Percentiles rank a stretch among this genome's conserved stretches.
phyloP scores from a whole-genome alignment of 2,797 vertebrate species.

The Falco rusticolus region DNA sequence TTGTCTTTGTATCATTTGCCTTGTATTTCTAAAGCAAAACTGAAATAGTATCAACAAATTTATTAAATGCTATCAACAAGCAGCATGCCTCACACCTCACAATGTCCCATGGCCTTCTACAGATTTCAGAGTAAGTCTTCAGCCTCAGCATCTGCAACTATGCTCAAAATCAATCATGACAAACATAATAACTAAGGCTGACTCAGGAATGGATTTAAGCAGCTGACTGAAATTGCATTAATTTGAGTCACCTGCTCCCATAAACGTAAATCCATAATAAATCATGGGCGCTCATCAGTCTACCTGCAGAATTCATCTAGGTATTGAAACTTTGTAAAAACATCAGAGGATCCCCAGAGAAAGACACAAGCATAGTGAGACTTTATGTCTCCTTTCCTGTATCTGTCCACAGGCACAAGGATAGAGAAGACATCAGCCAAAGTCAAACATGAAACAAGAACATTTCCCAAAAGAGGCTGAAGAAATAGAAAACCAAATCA shows the following conservation, averaged over 20 bases:
- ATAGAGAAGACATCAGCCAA: neutral
- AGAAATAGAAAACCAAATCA: neutral
- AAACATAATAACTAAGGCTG: neutral
- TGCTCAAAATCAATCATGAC: neutral
- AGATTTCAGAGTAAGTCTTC: neutral
- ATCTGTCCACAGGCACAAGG: neutral
- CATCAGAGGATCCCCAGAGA: neutral
- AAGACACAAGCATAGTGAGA: fast-evolving
- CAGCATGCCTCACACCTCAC: neutral
- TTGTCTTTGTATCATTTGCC: neutral
- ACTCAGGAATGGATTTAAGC: neutral
- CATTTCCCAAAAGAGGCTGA: neutral
- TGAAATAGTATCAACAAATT: neutral
- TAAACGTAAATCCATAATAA: neutral
- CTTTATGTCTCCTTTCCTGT: neutral
- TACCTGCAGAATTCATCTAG: neutral
- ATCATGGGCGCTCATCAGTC: neutral
- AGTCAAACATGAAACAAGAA: neutral
- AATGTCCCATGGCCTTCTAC: neutral
- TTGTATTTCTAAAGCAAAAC: neutral
- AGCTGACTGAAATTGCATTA: neutral
- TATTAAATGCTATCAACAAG: neutral
- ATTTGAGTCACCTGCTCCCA: neutral
- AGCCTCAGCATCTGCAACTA: neutral
- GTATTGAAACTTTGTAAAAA: neutral